Percentiles rank a stretch among this genome's conserved stretches.
These are phyloP conservation scores for Leptarthrus brevirostris DNA, from an alignment of 2,888 invertebrate species.

Conservation along the genomic window DNA sequence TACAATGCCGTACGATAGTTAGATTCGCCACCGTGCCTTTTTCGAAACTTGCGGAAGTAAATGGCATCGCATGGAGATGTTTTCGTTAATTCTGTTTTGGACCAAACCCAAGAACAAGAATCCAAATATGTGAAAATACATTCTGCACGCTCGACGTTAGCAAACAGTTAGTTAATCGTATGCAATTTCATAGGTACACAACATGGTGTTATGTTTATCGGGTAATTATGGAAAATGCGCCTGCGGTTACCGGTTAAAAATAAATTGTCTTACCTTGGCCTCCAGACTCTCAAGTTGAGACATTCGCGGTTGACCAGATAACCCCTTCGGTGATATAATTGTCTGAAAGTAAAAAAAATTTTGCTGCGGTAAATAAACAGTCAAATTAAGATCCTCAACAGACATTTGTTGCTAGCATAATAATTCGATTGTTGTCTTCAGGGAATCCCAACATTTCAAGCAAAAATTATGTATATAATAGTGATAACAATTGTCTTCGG, in stretches of 20 bases:
- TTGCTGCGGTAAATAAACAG: slow-evolving; percentile 13
- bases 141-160: not conserved
- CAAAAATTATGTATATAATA: too few relatives aligned
- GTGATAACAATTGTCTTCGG: too few relatives aligned
- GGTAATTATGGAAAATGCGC: slow-evolving; percentile 19
- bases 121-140: slow-evolving; percentile 15
- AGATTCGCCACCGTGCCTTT: not conserved
- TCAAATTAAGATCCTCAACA: not conserved
- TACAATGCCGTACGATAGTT: not conserved
- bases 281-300: slow-evolving; percentile 76
- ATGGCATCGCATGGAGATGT: too few relatives aligned
- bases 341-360: slow-evolving; percentile 61
- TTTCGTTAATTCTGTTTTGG: too few relatives aligned
- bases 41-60: slow-evolving; percentile 14
- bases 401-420: too few relatives aligned
- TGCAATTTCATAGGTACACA: not conserved
- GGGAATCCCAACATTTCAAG: too few relatives aligned
- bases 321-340: slow-evolving; percentile 57
- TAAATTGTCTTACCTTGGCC: slow-evolving; percentile 74
- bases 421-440: too few relatives aligned
- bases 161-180: slow-evolving; percentile 19
- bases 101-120: too few relatives aligned
- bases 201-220: not conserved
- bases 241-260: slow-evolving; percentile 3
- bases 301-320: slow-evolving; percentile 67